These are phyloP conservation scores for Amiota mariae DNA, from an alignment of 2,888 invertebrate species.

Conservation along the genomic window DNA sequence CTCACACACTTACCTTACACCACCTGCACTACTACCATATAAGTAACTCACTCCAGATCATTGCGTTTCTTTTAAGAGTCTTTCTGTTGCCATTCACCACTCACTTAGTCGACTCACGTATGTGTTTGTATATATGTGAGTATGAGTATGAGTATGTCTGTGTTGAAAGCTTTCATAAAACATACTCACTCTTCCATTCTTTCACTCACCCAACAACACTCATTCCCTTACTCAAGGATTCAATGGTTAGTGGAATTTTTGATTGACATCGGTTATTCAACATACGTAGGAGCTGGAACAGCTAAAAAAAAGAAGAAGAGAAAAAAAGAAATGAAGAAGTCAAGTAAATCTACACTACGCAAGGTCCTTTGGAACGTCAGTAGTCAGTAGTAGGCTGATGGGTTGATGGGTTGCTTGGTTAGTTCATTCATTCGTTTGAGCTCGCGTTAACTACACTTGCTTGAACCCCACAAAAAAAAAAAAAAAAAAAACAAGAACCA, in stretches of 20 bases:
- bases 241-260: slow-evolving; percentile 68
- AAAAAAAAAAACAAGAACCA: slow-evolving; percentile 26
- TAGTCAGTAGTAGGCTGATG: background rate
- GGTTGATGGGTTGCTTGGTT: background rate
- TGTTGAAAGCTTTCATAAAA: slow-evolving; percentile 7
- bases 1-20: background rate
- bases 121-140: background rate
- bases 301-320: background rate
- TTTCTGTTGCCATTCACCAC: slow-evolving; percentile 29
- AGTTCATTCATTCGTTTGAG: background rate
- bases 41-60: slow-evolving; percentile 4
- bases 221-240: slow-evolving; percentile 46
- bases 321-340: background rate
- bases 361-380: background rate
- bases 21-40: background rate
- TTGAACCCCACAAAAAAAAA: slow-evolving; percentile 26
- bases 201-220: too few relatives aligned
- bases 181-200: slow-evolving; percentile 35
- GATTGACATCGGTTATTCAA: slow-evolving; percentile 65
- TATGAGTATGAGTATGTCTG: background rate
- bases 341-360: slow-evolving; percentile 10
- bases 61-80: slow-evolving; percentile 24
- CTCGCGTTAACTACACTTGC: slow-evolving; percentile 61
- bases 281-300: slow-evolving; percentile 35
- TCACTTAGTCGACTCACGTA: slow-evolving; percentile 23